Evolutionary conservation across 2,888 invertebrate species (phyloP).

Genomic region (Alloplasta piceator): DNA sequence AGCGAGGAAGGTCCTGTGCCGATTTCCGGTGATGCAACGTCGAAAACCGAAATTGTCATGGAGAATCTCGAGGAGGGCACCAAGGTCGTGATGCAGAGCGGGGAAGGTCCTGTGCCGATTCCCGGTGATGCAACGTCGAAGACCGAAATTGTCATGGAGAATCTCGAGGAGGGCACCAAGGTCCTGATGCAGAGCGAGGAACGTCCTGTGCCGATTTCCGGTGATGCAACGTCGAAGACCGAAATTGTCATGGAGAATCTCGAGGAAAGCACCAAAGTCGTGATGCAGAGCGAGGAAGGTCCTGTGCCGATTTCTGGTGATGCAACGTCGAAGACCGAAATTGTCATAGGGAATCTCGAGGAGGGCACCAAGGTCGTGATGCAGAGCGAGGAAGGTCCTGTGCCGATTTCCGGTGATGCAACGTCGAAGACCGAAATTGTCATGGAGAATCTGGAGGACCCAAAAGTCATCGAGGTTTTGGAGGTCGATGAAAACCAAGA

Average conservation of each 20-base stretch:
- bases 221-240: too few relatives aligned
- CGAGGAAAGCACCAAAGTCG: too few relatives aligned
- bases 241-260: too few relatives aligned
- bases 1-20: constrained; percentile 76
- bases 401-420: too few relatives aligned
- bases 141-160: constrained; percentile 69
- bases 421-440: too few relatives aligned
- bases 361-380: too few relatives aligned
- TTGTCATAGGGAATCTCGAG: too few relatives aligned
- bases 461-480: constrained; percentile 22
- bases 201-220: too few relatives aligned
- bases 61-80: constrained; percentile 65
- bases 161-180: constrained; percentile 56
- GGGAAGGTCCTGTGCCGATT: constrained; percentile 75
- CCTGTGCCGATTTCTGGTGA: too few relatives aligned
- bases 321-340: too few relatives aligned
- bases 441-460: too few relatives aligned
- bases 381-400: constrained; percentile 41
- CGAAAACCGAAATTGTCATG: constrained; percentile 67
- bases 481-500: constrained; percentile 44
- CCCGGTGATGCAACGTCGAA: constrained; percentile 66
- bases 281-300: constrained; percentile 43
- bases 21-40: constrained; percentile 65
- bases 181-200: constrained; percentile 51
- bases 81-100: constrained; percentile 69